Conservation (phyloP, 2,113 vertebrate species). For the Ptilonorhynchus violaceus region DNA sequence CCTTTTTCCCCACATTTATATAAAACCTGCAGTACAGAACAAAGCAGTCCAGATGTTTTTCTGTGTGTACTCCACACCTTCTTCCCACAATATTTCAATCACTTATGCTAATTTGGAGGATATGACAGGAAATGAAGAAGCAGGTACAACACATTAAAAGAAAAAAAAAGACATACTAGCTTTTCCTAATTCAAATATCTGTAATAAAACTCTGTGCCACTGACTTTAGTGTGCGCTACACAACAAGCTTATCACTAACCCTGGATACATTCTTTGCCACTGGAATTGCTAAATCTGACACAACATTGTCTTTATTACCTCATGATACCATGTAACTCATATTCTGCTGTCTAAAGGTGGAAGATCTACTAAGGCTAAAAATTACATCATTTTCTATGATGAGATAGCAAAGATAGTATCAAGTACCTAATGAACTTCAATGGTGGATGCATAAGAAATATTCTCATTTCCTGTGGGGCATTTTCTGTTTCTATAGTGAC, state of each 20-base stretch:
- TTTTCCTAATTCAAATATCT: background rate
- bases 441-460: background rate
- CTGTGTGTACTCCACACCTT: background rate
- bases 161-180: background rate
- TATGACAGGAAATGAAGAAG: background rate
- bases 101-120: background rate
- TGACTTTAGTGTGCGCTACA: background rate
- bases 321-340: background rate
- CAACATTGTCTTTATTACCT: background rate
- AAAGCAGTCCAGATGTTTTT: background rate
- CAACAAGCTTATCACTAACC: background rate
- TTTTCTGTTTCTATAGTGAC: background rate
- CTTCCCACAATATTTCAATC: background rate
- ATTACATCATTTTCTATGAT: background rate
- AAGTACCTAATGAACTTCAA: background rate
- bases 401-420: background rate
- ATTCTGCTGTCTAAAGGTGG: background rate
- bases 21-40: background rate
- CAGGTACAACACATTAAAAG: background rate
- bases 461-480: background rate
- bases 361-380: background rate
- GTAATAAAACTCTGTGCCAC: background rate
- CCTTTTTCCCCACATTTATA: background rate
- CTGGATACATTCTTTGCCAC: background rate
- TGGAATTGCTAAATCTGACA: background rate